Evolutionary conservation across 2,888 invertebrate genomes (phyloP), one percentile per base, ranked within the genome.

Genomic region (Eupithecia subfuscata): DNA sequence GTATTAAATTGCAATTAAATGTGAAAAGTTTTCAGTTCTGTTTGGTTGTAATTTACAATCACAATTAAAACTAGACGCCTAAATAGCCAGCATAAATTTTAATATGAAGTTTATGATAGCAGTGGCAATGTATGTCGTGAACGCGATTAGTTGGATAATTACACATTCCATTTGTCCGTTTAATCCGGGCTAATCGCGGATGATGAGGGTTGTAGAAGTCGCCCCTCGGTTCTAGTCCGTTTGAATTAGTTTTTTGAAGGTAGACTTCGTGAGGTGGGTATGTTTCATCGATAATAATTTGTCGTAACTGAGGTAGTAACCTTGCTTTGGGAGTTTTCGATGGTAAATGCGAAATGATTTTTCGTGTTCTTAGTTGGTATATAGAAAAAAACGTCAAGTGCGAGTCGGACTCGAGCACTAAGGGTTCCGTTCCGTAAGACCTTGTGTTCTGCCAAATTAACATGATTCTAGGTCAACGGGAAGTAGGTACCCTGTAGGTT

Each of bases 91-190:
- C 63, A 78, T 78, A 78, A 75, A 70, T 79, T 80, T 73, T 69
- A 73, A 75, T 78, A 78, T 77, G 78, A 80, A 76, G 79, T 80
- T 80, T 75, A 56, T 74, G 81, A 79, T 79, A 75, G 77, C 74
- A 79, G 80, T 81, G 75, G 78, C 75, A 79, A 80, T 81, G 81
- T 83, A 78, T 80, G 80, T 80, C 82, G 81, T 84, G 84, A 87
- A 87, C 82, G 82, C 87, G 88, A 90, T 91, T 90, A 90, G 89
- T 90, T 87, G 84, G 91, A 93, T 94, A 93, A 93, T 94, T 93
- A 93, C 92, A 92, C 92, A 94, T 94, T 93, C 92, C 92, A 91
- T 92, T 92, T 92, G 92, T 91, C 89, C 90, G 85, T 90, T 87
- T 92, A 92, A 94, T 92, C 91, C 89, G 83, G 84, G 87, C 85